Conservation (phyloP, 2,888 invertebrate genomes). For the Acrobasis consociella region DNA sequence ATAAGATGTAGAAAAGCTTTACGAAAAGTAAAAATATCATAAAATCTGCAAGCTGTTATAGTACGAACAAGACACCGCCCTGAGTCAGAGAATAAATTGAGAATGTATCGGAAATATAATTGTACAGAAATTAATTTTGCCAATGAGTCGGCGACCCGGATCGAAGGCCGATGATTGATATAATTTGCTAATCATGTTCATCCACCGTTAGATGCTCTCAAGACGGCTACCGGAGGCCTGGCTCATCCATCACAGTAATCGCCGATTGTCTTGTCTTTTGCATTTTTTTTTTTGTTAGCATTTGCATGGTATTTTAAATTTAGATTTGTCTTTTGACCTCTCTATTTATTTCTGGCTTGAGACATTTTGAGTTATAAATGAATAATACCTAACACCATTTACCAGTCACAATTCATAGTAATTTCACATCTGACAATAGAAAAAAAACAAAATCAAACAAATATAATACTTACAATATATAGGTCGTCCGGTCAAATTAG, state of each 20-base stretch:
- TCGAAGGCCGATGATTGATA: conserved; percentile 25
- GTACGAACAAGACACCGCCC: no score
- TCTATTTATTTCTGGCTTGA: background rate
- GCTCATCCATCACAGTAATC: conserved; percentile 68
- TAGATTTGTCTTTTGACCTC: background rate
- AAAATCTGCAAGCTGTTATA: no score
- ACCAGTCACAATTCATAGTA: no score
- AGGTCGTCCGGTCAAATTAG: no score
- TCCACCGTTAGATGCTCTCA: conserved; percentile 42
- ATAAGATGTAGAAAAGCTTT: no score
- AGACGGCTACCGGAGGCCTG: conserved; percentile 42
- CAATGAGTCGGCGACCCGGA: background rate
- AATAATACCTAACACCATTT: no score
- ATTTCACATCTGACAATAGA: no score
- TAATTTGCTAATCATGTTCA: conserved; percentile 32
- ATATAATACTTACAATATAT: no score
- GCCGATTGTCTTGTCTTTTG: conserved; percentile 61
- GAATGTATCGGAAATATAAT: background rate
- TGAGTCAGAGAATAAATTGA: background rate
- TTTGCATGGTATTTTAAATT: background rate
- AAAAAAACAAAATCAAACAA: no score
- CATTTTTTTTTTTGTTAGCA: conserved; percentile 31
- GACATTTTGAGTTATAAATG: no score
- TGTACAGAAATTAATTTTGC: background rate
- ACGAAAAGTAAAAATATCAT: no score